Base-by-base conservation (phyloP, 2,888 invertebrate genomes). In the Lysandra coridon region DNA sequence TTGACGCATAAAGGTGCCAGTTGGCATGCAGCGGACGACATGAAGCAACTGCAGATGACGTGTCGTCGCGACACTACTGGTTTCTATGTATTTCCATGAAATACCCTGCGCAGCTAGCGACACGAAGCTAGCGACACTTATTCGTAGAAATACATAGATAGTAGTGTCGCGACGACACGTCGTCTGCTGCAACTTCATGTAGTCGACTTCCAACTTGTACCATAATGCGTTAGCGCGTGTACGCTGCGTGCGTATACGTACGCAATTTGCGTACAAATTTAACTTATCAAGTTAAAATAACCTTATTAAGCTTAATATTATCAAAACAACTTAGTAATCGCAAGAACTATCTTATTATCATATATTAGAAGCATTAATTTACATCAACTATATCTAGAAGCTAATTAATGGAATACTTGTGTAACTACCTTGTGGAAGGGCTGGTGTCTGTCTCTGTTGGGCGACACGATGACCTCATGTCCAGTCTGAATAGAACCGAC, bases 401-500 rank as follows among this genome's bases (percentile, higher is more conserved):
- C 69, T 69, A 33, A 33, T 33, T 69, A 4, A 17, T 14, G 4
- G 1, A 69, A 33, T 69, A 33, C 33, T 33, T 12, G 5, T 69
- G 4, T 37, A 37, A 37, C 82, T 95, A 98, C 97, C 97, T 97
- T 97, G 91, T 96, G 96, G 91, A 97, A 96, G 85, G 97, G 95
- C 87, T 96, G 96, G 94, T 97, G 97, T 91, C 97, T 96, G 91
- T 98, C 98, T 88, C 98, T 96, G 93, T 97, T 98, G 84, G 98
- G 98, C 86, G 98, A 98, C 85, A 98, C 97, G 84, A 98, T 97
- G 84, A 98, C 97, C 95, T 98, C 98, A 90, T 98, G 98, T 86
- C 97, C 97, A 84, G 98, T 98, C 95, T 98, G 98, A 88, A 98
- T 95, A 78, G 98, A 98, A 88, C 98, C 98, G 88, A 98, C 98